Evolutionary conservation across 2,113 vertebrate genomes (phyloP).

Genomic region (Phocoena phocoena): DNA sequence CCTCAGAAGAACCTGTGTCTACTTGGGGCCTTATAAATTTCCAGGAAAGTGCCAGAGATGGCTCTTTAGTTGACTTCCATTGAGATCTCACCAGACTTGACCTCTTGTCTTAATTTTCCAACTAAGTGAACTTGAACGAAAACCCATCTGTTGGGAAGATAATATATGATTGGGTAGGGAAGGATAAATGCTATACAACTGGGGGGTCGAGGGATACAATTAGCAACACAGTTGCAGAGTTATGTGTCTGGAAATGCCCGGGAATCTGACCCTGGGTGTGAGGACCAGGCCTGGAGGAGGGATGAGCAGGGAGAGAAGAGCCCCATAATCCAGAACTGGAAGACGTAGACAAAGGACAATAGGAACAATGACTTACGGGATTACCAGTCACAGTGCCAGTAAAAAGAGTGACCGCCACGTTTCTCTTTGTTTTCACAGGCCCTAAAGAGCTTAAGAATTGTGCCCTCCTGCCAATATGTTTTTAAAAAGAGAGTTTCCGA

Average conservation of each 20-base stretch:
- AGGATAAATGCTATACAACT: not conserved
- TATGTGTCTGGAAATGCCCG: not conserved
- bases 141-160: not conserved
- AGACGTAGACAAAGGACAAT: not conserved
- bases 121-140: constrained; percentile 19
- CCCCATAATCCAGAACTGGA: not conserved
- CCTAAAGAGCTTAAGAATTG: constrained; percentile 62
- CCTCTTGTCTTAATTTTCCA: not conserved
- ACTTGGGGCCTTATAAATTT: not conserved
- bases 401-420: not conserved
- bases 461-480: not conserved
- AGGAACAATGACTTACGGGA: not conserved
- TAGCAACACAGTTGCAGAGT: no score
- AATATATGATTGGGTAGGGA: not conserved
- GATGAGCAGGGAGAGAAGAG: fast-evolving
- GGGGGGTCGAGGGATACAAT: fast-evolving
- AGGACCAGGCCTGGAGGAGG: not conserved
- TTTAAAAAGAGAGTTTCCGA: constrained; percentile 58
- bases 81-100: not conserved
- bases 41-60: not conserved
- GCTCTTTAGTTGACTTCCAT: not conserved
- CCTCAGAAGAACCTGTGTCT: not conserved
- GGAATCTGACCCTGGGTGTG: not conserved
- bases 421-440: constrained; percentile 74
- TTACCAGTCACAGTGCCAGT: not conserved